phyloP scores from a whole-genome alignment of 30 jellyfish, hydroid and myxozoan genomes.

The Cassiopea xamachana region DNA sequence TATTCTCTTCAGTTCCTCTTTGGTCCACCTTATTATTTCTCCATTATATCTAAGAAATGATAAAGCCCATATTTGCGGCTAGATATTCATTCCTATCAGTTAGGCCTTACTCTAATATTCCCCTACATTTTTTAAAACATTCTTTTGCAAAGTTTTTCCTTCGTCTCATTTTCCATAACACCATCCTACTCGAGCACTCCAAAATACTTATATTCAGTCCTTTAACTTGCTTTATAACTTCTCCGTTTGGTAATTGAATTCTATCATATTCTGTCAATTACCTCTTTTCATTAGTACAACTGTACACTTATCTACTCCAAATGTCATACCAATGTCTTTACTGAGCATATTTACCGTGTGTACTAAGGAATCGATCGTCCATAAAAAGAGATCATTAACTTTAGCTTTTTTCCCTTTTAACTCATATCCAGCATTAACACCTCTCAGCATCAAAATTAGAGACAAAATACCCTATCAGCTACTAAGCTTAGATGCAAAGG shows the following conservation, averaged over 20 bases:
- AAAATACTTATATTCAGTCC: constrained; percentile 9
- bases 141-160: constrained; percentile 4
- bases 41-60: constrained; percentile 12
- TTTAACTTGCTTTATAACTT: neutral
- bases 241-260: constrained; percentile 4
- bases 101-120: neutral
- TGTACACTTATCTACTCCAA: constrained; percentile 22
- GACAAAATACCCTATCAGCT: neutral
- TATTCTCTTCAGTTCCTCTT: constrained; percentile 12
- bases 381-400: neutral
- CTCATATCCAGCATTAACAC: neutral
- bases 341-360: neutral
- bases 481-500: too few relatives aligned
- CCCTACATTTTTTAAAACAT: neutral
- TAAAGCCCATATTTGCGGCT: constrained; percentile 43
- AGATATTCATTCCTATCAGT: neutral
- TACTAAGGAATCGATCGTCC: neutral
- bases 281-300: constrained; percentile 34
- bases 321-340: constrained; percentile 5
- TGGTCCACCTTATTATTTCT: constrained; percentile 31
- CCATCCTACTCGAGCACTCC: constrained; percentile 26
- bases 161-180: constrained; percentile 6
- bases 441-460: neutral
- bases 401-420: neutral
- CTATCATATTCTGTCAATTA: constrained; percentile 1